phyloP scores from a whole-genome alignment of 1,140 invertebrate species.

The Drusus annulatus region DNA sequence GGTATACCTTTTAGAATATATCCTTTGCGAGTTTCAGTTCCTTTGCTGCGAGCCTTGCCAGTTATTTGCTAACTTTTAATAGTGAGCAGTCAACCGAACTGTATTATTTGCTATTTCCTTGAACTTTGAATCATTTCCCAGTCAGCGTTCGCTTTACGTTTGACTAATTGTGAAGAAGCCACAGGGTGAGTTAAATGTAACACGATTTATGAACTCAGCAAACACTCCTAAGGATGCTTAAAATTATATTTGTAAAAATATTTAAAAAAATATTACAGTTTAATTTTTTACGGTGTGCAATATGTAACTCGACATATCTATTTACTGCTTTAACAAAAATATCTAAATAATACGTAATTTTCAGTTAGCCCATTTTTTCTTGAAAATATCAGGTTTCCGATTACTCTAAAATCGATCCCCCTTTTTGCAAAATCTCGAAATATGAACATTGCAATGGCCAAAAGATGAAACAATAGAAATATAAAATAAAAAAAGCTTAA shows the following conservation, averaged over 20 bases:
- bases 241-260: not conserved
- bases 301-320: too few relatives aligned
- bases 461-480: too few relatives aligned
- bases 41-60: not conserved
- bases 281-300: too few relatives aligned
- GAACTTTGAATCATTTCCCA: not conserved
- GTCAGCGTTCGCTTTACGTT: conserved; percentile 2
- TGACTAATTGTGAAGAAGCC: conserved; percentile 13
- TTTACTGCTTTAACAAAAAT: too few relatives aligned
- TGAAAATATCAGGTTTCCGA: too few relatives aligned
- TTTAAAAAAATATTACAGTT: too few relatives aligned
- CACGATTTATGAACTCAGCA: not conserved
- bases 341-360: too few relatives aligned
- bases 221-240: not conserved
- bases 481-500: too few relatives aligned
- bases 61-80: conserved; percentile 37
- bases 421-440: too few relatives aligned
- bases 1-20: not conserved
- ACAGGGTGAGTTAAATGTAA: not conserved
- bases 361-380: too few relatives aligned
- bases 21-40: conserved; percentile 4
- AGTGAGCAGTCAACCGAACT: conserved; percentile 25
- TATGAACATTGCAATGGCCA: too few relatives aligned
- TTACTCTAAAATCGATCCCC: too few relatives aligned
- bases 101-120: conserved; percentile 10